Evolutionary conservation across 2,113 vertebrate genomes (phyloP), one percentile per base, ranked within the genome.

Genomic region (Syngnathoides biaculeatus): DNA sequence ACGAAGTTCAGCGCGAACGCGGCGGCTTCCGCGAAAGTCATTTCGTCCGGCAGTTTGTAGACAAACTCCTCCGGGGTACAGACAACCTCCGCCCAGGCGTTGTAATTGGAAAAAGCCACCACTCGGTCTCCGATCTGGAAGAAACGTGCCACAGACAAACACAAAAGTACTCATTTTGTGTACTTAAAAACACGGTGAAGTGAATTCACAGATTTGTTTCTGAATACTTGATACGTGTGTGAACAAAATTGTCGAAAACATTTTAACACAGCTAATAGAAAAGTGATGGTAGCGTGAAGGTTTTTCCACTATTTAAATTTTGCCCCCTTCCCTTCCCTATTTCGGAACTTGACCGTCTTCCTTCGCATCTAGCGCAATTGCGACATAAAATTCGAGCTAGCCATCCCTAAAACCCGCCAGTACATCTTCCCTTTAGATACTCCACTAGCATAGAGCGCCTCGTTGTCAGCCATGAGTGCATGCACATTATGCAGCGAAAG

Each of bases 1-100:
- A 98, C 95, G 83, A 97, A 99, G 93, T 97, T 98, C 92, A 98
- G 92, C 67, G 94, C 94, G 83, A 99, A 98, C 0, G 95, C 97
- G 42, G 96, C 96, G 0, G 95, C 97, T 91, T 99, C 97, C 0
- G 94, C 86, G 86, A 96, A 99, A 65, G 87, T 95, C 97, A 99
- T 99, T 76, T 95, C 94, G 39, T 98, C 94, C 0, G 97, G 97
- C 84, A 98, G 94, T 90, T 94, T 97, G 90, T 98, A 98, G 84
- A 98, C 95, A 81, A 95, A 97, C 65, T 98, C 96, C 45, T 88
- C 87, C 0, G 95, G 93, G 0, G 95, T 94, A 77, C 96, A 98
- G 10, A 94, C 96, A 9, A 98, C 96, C 79, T 99, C 97, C n/a
- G 97, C 97, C 97, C 97, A 99, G 61, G 96, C 96, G 0, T 87